Conservation (phyloP, 2,113 vertebrate genomes). For the Alethe diademata region DNA sequence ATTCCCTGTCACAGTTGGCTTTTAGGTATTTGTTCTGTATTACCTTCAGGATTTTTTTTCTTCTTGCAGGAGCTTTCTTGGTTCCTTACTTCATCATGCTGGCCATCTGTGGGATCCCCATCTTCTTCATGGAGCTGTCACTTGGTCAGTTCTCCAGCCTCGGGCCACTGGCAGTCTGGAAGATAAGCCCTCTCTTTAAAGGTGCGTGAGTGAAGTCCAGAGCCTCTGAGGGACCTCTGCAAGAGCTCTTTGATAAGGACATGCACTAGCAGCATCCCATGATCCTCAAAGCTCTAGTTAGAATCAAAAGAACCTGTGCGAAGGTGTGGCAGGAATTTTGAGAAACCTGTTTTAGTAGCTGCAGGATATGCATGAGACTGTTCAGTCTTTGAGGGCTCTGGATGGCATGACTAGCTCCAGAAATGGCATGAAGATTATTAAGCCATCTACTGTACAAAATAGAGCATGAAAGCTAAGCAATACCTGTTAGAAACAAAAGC, state of each 20-base stretch:
- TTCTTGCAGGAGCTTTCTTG: constrained; percentile 76
- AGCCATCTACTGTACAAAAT: background rate
- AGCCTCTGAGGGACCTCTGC: background rate
- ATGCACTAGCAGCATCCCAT: background rate
- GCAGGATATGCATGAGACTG: background rate
- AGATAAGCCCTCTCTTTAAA: constrained; percentile 84
- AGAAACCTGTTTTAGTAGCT: background rate
- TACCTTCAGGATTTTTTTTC: background rate
- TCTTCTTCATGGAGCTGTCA: constrained; percentile 82
- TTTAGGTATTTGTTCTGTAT: background rate
- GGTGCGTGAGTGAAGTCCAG: constrained; percentile 58
- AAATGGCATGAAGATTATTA: background rate
- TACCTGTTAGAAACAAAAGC: background rate
- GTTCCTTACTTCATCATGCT: constrained; percentile 85
- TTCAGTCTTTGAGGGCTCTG: background rate
- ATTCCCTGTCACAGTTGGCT: background rate
- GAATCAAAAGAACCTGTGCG: background rate
- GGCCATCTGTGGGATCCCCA: constrained; percentile 81
- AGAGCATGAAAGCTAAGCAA: background rate
- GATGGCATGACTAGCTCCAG: background rate
- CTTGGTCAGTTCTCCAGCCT: constrained; percentile 83
- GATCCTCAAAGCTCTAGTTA: background rate
- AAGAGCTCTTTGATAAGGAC: background rate
- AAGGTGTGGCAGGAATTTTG: background rate
- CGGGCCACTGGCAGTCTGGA: constrained; percentile 80